phyloP scores from a whole-genome alignment of 2,113 vertebrate species.

The Tachysurus vachellii region DNA sequence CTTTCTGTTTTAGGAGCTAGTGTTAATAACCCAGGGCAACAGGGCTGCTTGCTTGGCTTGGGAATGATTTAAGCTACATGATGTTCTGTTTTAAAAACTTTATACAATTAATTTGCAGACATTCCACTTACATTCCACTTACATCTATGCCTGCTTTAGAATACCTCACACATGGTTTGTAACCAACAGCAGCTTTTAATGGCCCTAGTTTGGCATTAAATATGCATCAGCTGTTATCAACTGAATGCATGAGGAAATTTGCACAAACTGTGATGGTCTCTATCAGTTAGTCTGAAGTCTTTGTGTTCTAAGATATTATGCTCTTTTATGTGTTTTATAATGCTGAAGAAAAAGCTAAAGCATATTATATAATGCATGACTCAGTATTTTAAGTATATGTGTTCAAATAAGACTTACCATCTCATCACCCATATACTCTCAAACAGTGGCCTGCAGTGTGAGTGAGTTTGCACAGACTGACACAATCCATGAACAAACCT shows the following conservation, averaged over 20 bases:
- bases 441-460: neutral
- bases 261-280: neutral
- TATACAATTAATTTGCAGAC: constrained; percentile 1
- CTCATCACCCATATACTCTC: neutral
- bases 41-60: neutral
- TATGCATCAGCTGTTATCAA: neutral
- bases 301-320: neutral
- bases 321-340: neutral
- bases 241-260: neutral
- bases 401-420: neutral
- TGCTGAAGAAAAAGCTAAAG: neutral
- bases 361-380: neutral
- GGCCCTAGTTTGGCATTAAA: neutral
- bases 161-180: neutral
- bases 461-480: neutral
- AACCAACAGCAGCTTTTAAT: neutral
- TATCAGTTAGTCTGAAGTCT: neutral
- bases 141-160: neutral
- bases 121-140: constrained; percentile 8
- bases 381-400: neutral
- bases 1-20: neutral
- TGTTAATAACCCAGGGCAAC: neutral
- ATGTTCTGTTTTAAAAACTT: neutral
- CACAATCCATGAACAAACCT: neutral
- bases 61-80: neutral